These are phyloP conservation scores for Coreoperca whiteheadi DNA, from an alignment of 2,113 vertebrate species.

Conservation along the genomic window DNA sequence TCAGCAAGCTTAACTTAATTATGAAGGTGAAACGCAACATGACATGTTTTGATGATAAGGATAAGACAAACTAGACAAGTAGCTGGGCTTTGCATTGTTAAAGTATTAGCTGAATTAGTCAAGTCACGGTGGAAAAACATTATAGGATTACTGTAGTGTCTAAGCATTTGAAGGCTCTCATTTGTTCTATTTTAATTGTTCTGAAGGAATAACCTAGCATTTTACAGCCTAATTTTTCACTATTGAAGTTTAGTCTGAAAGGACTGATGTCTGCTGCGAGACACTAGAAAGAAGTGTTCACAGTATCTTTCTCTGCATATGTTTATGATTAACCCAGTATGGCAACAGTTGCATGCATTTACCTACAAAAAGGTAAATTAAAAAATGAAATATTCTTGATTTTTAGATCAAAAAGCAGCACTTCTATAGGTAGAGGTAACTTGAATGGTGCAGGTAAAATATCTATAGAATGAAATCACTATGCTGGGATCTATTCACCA, in stretches of 20 bases:
- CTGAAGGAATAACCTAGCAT: background rate
- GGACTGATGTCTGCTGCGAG: background rate
- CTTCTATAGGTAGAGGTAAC: background rate
- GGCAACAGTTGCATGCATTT: background rate
- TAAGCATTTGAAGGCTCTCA: background rate
- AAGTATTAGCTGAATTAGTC: conserved; percentile 2
- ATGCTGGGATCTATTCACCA: background rate
- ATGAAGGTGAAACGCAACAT: conserved; percentile 2
- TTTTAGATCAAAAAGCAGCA: background rate
- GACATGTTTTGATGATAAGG: conserved; percentile 14
- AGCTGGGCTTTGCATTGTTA: conserved; percentile 1
- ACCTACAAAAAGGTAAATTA: no score
- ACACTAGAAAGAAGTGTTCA: background rate
- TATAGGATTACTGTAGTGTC: background rate
- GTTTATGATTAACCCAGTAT: background rate
- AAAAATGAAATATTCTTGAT: no score
- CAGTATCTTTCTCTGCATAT: background rate
- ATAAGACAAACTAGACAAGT: conserved; percentile 23
- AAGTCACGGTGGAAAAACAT: conserved; percentile 22
- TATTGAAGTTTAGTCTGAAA: background rate
- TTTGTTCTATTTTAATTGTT: background rate
- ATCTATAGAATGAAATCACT: background rate
- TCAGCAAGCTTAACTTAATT: conserved; percentile 4
- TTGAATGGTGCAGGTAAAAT: background rate
- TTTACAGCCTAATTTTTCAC: background rate